Evolutionary conservation across 2,888 invertebrate genomes (phyloP).

Genomic region (Spisula subtruncata): DNA sequence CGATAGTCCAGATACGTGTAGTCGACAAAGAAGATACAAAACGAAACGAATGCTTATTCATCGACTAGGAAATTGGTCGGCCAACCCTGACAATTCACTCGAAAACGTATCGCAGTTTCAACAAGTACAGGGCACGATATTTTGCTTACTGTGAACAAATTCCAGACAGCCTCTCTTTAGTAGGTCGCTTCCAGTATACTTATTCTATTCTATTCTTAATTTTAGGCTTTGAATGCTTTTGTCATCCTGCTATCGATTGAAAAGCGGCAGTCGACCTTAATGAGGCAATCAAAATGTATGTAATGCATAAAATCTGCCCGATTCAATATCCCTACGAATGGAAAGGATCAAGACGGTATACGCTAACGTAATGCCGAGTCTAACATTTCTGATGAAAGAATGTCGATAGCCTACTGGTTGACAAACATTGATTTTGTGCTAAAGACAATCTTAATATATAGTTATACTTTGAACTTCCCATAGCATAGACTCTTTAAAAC

Average conservation of each 20-base stretch:
- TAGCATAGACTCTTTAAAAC: neutral
- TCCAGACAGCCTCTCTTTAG: neutral
- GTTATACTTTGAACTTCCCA: too few species aligned
- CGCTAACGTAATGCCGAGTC: conserved; percentile 36
- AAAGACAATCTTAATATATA: neutral
- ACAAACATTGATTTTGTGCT: neutral
- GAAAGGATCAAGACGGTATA: conserved; percentile 50
- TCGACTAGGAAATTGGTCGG: neutral
- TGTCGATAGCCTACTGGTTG: neutral
- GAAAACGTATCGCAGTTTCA: neutral
- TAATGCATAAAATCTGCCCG: conserved; percentile 76
- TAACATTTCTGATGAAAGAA: conserved; percentile 43
- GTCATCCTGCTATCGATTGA: conserved; percentile 54
- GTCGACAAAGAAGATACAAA: neutral
- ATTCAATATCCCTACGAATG: conserved; percentile 61
- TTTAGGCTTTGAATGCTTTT: conserved; percentile 29
- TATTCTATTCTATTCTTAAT: too few species aligned
- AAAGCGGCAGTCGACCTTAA: conserved; percentile 61
- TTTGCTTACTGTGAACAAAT: neutral
- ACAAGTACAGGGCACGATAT: neutral
- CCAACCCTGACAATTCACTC: neutral
- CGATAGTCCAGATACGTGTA: neutral
- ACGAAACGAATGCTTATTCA: neutral
- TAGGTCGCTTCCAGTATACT: neutral
- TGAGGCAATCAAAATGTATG: conserved; percentile 79